Evolutionary conservation across 2,888 invertebrate species (phyloP).

Genomic region (Alentia gelatinosa): DNA sequence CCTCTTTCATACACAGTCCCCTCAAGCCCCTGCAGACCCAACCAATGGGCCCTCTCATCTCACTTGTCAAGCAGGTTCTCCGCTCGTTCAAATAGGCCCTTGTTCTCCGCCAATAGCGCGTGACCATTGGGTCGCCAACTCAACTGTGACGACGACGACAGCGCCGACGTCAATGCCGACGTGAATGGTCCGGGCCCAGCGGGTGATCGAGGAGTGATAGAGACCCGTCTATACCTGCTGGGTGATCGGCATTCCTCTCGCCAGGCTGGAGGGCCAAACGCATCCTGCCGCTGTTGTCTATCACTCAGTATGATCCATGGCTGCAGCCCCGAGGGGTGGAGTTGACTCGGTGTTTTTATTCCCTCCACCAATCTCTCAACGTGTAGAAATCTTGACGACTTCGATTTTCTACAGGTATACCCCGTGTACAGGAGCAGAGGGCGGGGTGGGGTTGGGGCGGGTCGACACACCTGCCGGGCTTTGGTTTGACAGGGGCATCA

Average conservation of each 20-base stretch:
- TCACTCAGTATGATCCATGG: neutral
- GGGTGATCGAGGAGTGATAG: neutral
- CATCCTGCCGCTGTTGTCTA: conserved; percentile 1
- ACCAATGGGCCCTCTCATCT: neutral
- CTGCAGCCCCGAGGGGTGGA: neutral
- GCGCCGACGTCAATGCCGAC: neutral
- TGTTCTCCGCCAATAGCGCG: conserved; percentile 10
- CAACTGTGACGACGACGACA: neutral
- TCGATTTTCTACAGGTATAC: neutral
- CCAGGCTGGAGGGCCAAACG: neutral
- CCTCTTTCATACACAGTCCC: neutral
- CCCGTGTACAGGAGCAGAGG: neutral
- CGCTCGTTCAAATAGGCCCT: neutral
- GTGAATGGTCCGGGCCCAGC: neutral
- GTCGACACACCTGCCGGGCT: neutral
- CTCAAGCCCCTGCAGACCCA: neutral
- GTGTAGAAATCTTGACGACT: neutral
- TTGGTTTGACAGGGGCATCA: neutral
- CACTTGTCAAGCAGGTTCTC: conserved; percentile 35
- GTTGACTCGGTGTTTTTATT: neutral
- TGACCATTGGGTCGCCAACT: conserved; percentile 29
- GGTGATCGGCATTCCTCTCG: neutral
- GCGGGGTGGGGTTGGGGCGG: no score
- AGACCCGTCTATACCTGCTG: neutral
- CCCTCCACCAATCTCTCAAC: neutral